These are phyloP conservation scores for Dendropsophus ebraccatus DNA, from an alignment of 2,113 vertebrate genomes.

Conservation along the genomic window DNA sequence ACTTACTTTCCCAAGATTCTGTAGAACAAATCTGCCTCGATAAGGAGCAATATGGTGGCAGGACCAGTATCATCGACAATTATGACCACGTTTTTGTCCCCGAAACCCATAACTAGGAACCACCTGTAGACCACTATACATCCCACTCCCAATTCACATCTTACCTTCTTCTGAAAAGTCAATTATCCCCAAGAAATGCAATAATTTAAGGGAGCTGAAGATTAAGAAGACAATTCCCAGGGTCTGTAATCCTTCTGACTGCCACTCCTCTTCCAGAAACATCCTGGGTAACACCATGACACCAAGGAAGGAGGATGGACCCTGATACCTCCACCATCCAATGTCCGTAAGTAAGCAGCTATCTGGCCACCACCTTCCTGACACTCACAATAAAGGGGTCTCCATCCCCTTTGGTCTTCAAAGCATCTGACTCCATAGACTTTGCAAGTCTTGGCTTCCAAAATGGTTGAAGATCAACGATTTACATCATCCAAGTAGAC, in stretches of 20 bases:
- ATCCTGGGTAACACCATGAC: constrained; percentile 30
- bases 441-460: not conserved
- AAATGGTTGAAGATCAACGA: not conserved
- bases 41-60: no score
- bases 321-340: not conserved
- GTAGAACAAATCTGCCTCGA: no score
- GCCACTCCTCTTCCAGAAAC: constrained; percentile 75
- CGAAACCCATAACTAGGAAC: not conserved
- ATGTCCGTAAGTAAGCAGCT: not conserved
- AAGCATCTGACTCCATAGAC: constrained; percentile 20
- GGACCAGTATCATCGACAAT: not conserved
- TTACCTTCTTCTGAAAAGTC: constrained; percentile 70
- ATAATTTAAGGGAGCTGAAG: constrained; percentile 80
- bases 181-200: constrained; percentile 81
- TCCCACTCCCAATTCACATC: not conserved
- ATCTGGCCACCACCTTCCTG: not conserved
- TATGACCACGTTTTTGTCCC: not conserved
- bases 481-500: not conserved
- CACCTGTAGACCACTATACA: no score
- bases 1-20: not conserved
- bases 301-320: not conserved
- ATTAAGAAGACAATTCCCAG: constrained; percentile 78
- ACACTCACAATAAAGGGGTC: not conserved
- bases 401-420: not conserved
- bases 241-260: constrained; percentile 81